These are phyloP conservation scores for Plodia interpunctella DNA, from an alignment of 1,140 invertebrate genomes.

Conservation along the genomic window DNA sequence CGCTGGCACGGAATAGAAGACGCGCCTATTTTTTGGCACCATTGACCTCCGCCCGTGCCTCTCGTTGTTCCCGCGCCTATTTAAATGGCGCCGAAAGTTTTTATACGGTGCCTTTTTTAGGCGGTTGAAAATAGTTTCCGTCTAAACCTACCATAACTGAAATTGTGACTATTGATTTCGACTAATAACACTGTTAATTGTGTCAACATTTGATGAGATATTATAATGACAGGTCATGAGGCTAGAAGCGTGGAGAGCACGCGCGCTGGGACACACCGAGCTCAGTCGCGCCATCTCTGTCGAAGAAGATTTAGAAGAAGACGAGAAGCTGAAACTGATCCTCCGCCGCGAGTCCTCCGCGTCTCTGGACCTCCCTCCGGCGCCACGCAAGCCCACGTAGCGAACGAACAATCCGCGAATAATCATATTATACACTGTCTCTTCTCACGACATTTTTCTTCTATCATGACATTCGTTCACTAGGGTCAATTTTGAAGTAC, in stretches of 20 bases:
- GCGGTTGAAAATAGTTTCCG: no score
- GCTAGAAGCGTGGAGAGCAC: constrained; percentile 79
- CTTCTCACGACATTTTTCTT: neutral
- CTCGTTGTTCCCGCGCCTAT: no score
- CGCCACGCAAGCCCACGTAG: constrained; percentile 41
- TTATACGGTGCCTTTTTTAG: no score
- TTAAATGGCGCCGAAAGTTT: no score
- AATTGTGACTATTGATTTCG: no score
- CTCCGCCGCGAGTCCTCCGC: constrained; percentile 54
- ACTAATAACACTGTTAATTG: no score
- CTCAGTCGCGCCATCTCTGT: constrained; percentile 47
- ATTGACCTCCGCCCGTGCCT: no score
- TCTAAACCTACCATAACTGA: no score
- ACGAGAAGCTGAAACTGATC: constrained; percentile 56
- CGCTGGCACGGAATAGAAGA: no score
- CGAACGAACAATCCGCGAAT: constrained; percentile 15
- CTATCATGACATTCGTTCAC: constrained; percentile 4
- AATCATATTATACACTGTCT: neutral
- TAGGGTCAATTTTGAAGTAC: constrained; percentile 7
- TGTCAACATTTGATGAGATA: neutral
- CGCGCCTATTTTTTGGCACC: no score
- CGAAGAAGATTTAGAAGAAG: constrained; percentile 61
- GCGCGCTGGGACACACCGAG: constrained; percentile 46
- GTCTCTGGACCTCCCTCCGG: constrained; percentile 38
- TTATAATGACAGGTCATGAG: constrained; percentile 78